Evolutionary conservation across 1,140 invertebrate species (phyloP), one percentile per base, ranked within the genome.

Genomic region (Zaprionus ghesquierei): DNA sequence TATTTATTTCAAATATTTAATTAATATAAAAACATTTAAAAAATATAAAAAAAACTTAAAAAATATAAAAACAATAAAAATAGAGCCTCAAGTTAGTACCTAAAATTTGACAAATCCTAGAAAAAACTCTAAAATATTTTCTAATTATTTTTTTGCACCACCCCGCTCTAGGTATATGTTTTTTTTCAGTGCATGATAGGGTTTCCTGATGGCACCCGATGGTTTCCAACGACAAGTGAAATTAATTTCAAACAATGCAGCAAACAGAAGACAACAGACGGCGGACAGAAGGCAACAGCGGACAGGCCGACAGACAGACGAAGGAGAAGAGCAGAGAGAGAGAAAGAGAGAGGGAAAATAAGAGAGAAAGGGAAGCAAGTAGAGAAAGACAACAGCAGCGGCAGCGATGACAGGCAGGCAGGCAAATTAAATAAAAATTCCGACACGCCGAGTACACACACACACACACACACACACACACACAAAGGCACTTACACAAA

Each of bases 341-440:
- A 15, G 31, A 53, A 23, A 77, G 50, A 59, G 61, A 5, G 29
- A 38, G 3, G n/a, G 6, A 13, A 13, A n/a, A n/a, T n/a, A n/a
- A n/a, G n/a, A 51, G 23, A 27, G 41, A 10, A 1, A 18, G 1
- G 31, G 49, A 35, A 69, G 77, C 55, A 59, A 66, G 27, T 22
- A 62, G 20, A 25, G 12, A 13, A 27, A 51, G 49, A 51, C 38
- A 49, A 49, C 25, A 65, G 31, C 66, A 53, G 53, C 33, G 25
- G 41, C 35, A 68, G 56, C 64, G 51, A 58, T 69, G 65, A 70
- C 72, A 70, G 59, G 29, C 53, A 70, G 59, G 29, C 53, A 69
- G 79, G 80, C 69, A 87, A 87, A 87, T 87, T 87, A 87, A 87
- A 87, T 87, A 87, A 87, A 89, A 87, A 87, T 87, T 87, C 82